Evolutionary conservation across 2,888 invertebrate species (phyloP).

Genomic region (Ennomos erosarius): DNA sequence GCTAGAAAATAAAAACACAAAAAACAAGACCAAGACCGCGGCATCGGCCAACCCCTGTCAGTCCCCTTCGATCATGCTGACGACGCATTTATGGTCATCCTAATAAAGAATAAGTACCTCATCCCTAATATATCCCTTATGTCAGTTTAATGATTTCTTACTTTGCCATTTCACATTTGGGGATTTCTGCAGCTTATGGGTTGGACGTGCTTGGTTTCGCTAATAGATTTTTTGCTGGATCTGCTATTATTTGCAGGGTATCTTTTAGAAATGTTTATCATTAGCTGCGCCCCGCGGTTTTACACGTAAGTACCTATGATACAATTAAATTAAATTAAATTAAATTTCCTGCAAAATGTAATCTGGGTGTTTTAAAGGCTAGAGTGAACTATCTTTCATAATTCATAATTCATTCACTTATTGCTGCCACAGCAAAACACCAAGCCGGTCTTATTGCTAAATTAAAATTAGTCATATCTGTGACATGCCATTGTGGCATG

Average conservation of each 20-base stretch:
- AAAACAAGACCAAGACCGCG: conserved; percentile 1
- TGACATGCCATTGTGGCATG: no score
- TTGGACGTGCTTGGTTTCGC: conserved; percentile 24
- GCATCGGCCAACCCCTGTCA: conserved; percentile 24
- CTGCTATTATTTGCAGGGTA: not conserved
- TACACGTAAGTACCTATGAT: no score
- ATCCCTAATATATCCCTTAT: conserved; percentile 53
- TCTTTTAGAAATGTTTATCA: not conserved
- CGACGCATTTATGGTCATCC: conserved; percentile 58
- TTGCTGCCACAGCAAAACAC: no score
- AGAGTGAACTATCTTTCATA: no score
- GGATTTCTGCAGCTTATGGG: conserved; percentile 24
- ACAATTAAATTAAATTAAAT: no score
- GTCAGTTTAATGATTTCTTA: conserved; percentile 59
- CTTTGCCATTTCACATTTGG: conserved; percentile 43
- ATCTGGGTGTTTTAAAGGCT: no score
- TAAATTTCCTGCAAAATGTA: no score
- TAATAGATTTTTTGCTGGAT: conserved; percentile 22
- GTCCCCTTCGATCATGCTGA: conserved; percentile 47
- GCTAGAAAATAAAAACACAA: no score
- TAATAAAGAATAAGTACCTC: conserved; percentile 58
- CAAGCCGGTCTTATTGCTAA: no score
- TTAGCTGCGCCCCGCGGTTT: no score
- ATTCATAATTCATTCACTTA: no score
- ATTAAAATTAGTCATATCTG: no score